Conservation (phyloP, 1,140 invertebrate species). For the Zeugodacus cucurbitae region DNA sequence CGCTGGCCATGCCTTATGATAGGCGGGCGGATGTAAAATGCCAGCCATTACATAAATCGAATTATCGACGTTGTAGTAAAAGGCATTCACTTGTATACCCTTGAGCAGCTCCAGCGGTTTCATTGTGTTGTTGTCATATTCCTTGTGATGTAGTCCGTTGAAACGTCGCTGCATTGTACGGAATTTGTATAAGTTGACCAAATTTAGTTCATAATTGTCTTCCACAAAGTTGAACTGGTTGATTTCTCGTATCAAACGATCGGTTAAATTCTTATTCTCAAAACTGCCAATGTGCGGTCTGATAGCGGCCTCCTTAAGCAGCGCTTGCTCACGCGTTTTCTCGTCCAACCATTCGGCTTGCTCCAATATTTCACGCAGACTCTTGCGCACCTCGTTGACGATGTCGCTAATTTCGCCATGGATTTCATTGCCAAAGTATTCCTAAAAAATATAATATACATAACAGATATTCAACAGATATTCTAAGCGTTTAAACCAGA, state of each 20-base stretch:
- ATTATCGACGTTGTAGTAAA: constrained; percentile 61
- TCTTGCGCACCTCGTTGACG: constrained; percentile 68
- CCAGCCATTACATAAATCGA: constrained; percentile 74
- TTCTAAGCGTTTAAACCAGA: no score
- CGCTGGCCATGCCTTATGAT: constrained; percentile 70
- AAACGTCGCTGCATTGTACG: constrained; percentile 46
- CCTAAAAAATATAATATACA: constrained; percentile 2
- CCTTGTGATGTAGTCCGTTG: constrained; percentile 49
- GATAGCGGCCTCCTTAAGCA: constrained; percentile 71
- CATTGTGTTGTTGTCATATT: constrained; percentile 45
- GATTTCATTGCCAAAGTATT: constrained; percentile 51
- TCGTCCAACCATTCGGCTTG: constrained; percentile 79
- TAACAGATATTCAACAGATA: no score
- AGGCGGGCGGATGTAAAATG: constrained; percentile 94
- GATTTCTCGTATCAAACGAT: constrained; percentile 49
- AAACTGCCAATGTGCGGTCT: constrained; percentile 71
- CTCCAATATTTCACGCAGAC: constrained; percentile 71
- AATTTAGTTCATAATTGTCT: constrained; percentile 48
- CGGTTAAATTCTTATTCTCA: constrained; percentile 64
- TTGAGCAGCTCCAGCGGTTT: constrained; percentile 54
- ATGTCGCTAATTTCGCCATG: constrained; percentile 48
- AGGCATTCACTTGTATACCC: constrained; percentile 60
- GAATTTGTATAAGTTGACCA: constrained; percentile 50
- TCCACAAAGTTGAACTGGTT: constrained; percentile 46
- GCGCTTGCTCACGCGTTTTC: constrained; percentile 70